A percentile compares a stretch with the other conserved stretches of the same genome.
phyloP scores from a whole-genome alignment of 1,140 invertebrate genomes.

The Trichonephila clavipes region DNA sequence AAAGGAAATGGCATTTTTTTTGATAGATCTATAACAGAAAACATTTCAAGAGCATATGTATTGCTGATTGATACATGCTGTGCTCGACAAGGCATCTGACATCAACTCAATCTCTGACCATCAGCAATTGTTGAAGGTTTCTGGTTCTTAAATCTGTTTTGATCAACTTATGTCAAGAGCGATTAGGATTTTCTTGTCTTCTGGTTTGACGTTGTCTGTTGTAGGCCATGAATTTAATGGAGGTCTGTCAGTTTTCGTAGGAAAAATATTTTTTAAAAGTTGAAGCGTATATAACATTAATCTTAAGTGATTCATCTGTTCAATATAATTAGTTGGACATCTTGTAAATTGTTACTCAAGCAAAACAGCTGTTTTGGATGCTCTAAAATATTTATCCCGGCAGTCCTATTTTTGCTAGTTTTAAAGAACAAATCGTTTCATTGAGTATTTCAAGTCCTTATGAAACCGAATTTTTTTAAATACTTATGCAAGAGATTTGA shows the following conservation, averaged over 20 bases:
- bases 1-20: neutral
- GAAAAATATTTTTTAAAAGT: neutral
- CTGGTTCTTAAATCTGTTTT: neutral
- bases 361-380: no score
- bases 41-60: neutral
- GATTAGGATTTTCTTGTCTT: neutral
- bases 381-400: no score
- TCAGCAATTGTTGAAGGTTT: neutral
- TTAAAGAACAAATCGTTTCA: no score
- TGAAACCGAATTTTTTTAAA: no score
- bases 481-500: no score
- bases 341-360: no score
- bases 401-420: no score
- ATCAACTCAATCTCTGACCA: neutral
- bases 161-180: neutral
- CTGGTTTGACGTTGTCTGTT: neutral
- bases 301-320: no score
- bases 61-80: neutral
- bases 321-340: no score
- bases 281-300: no score
- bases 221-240: neutral
- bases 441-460: no score
- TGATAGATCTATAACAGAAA: neutral
- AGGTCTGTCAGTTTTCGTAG: neutral
- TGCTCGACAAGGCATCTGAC: neutral